Conservation (phyloP, 2,888 invertebrate genomes). For the Philereme vetulata region DNA sequence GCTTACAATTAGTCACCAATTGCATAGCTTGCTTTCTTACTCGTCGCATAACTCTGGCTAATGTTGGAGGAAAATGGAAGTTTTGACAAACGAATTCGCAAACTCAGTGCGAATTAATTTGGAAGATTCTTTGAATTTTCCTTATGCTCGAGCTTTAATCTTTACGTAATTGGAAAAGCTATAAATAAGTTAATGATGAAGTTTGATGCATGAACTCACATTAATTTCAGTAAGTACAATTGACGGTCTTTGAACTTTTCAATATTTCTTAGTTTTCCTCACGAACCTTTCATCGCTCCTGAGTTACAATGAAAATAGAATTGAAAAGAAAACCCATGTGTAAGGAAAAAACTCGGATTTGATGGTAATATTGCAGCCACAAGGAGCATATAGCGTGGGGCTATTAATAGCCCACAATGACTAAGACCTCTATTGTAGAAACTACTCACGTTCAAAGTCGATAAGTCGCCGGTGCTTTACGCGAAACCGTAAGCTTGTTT, state of each 20-base stretch:
- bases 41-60: not conserved
- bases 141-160: not conserved
- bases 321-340: too few species aligned
- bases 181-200: too few species aligned
- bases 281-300: too few species aligned
- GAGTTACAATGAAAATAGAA: too few species aligned
- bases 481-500: not conserved
- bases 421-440: conserved; percentile 6
- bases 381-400: not conserved
- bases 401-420: conserved; percentile 7
- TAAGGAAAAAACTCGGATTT: too few species aligned
- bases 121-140: conserved; percentile 4
- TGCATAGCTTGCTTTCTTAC: not conserved
- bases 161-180: not conserved
- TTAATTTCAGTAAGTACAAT: too few species aligned
- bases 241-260: too few species aligned
- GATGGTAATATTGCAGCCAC: conserved; percentile 1
- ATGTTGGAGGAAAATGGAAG: conserved; percentile 8
- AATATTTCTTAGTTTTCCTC: too few species aligned
- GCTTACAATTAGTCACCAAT: too few species aligned
- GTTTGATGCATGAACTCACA: too few species aligned
- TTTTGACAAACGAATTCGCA: conserved; percentile 9
- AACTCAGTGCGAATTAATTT: conserved; percentile 5
- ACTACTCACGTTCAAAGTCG: conserved; percentile 18
- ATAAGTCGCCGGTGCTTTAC: conserved; percentile 16